These are phyloP conservation scores for Xyrauchen texanus DNA, from an alignment of 2,113 vertebrate species.

Conservation along the genomic window DNA sequence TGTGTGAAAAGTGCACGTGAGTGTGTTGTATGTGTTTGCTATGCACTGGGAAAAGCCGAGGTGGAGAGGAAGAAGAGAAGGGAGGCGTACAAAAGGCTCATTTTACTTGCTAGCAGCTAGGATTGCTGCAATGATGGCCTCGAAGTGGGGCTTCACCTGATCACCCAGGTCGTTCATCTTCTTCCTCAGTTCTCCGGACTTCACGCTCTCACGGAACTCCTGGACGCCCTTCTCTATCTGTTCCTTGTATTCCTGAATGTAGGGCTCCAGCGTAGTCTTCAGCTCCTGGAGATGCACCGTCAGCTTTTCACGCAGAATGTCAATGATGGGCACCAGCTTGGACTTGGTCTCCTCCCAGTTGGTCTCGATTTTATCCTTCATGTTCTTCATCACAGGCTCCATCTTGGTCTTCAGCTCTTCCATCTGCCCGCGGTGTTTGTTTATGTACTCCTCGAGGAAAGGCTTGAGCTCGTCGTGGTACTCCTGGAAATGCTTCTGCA, in stretches of 20 bases:
- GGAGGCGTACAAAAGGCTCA: conserved; percentile 16
- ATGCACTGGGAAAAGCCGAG: neutral
- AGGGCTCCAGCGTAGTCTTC: conserved; percentile 62
- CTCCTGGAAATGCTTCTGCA: conserved; percentile 70
- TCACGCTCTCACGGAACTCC: conserved; percentile 53
- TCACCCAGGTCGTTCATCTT: conserved; percentile 58
- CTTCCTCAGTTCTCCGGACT: conserved; percentile 54
- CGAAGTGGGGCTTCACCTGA: conserved; percentile 55
- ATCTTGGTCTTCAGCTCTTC: conserved; percentile 66
- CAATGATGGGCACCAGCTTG: conserved; percentile 72
- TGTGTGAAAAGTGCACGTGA: conserved; percentile 4
- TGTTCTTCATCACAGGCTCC: conserved; percentile 59
- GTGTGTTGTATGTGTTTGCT: conserved; percentile 19
- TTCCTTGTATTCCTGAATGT: conserved; percentile 70
- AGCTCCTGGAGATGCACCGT: conserved; percentile 69
- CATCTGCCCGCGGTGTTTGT: conserved; percentile 56
- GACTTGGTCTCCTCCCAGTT: conserved; percentile 81
- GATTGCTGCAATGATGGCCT: conserved; percentile 28
- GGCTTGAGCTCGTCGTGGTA: conserved; percentile 74
- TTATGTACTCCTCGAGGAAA: conserved; percentile 64
- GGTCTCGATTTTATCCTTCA: conserved; percentile 65
- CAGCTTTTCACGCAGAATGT: conserved; percentile 71
- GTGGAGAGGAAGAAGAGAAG: conserved; percentile 40
- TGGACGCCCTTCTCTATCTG: conserved; percentile 55
- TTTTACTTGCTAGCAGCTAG: neutral